Evolutionary conservation across 2,888 invertebrate genomes (phyloP), one percentile per base, ranked within the genome.

Genomic region (Phortica magna): DNA sequence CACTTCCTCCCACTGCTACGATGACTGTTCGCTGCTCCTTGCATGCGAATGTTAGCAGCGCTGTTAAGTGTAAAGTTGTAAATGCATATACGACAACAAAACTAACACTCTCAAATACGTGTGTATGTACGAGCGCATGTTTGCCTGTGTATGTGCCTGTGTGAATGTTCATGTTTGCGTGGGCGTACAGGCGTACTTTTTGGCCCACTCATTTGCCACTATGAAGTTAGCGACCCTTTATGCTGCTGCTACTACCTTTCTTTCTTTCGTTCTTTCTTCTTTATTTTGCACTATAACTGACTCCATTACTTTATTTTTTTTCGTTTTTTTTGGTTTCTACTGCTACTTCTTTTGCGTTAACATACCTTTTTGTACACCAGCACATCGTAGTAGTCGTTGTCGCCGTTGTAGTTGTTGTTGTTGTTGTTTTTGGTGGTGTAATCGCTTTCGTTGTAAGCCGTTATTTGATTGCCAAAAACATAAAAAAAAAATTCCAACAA

Each of bases 111-210:
- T 1, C 55, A 55, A 55, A 55, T 7, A n/a, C 12, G 14, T n/a
- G n/a, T 17, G 55, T 17, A 55, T 55, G 55, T 55, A n/a, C 17
- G 22, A 19, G 19, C 12, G 22, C 31, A 61, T 9, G 19, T 61
- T 19, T 9, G 17, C 22, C 1, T 61, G 17, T 9, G 7, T 59
- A 0, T 74, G 14, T 42, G 42, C 2, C 7, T 64, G 31, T 71
- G 55, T 71, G 71, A 42, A 65, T 71, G 53, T 76, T 53, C 19
- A 57, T 61, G 43, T 74, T 68, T 77, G 76, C 72, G 64, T 75
- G 77, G 77, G 77, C 77, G 78, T 76, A 64, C 75, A 57, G 68
- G 65, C 74, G 73, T 67, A 77, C 59, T 75, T 77, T 64, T 41
- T 65, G 73, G 65, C 71, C 65, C 55, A 76, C 70, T 43, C 42